These are phyloP conservation scores for Dendropsophus ebraccatus DNA, from an alignment of 2,113 vertebrate genomes.

Conservation along the genomic window DNA sequence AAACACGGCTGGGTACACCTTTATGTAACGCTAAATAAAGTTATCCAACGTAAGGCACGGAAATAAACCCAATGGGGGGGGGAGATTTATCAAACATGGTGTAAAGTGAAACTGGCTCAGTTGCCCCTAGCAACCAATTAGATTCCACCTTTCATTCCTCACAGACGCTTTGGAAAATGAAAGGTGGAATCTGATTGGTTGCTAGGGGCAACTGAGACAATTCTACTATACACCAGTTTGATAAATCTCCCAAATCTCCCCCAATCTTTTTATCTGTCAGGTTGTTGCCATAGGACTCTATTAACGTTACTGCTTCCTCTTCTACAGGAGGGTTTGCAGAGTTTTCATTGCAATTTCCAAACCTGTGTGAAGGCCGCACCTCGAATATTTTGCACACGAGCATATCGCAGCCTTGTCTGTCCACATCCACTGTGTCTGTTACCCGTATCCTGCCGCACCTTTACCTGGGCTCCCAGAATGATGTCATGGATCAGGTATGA, in stretches of 20 bases:
- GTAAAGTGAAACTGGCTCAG: too few relatives aligned
- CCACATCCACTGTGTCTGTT: slow-evolving; percentile 60
- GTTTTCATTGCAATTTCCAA: slow-evolving; percentile 58
- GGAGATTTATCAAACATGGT: too few relatives aligned
- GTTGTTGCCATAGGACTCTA: background rate
- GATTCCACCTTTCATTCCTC: too few relatives aligned
- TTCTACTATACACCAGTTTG: too few relatives aligned
- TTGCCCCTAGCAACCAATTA: too few relatives aligned
- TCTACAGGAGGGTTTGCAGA: slow-evolving; percentile 58
- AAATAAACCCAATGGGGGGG: background rate
- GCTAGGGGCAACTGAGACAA: too few relatives aligned
- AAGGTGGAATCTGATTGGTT: too few relatives aligned
- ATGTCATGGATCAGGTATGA: slow-evolving; percentile 76
- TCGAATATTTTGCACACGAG: slow-evolving; percentile 45
- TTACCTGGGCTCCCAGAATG: slow-evolving; percentile 80
- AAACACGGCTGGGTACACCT: slow-evolving; percentile 4
- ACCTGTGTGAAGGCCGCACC: slow-evolving; percentile 57
- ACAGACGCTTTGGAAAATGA: too few relatives aligned
- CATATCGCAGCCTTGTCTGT: slow-evolving; percentile 59
- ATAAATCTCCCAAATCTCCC: too few relatives aligned
- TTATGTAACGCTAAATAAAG: background rate
- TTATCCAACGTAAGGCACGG: background rate
- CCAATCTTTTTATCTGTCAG: too few relatives aligned
- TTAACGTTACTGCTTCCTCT: background rate
- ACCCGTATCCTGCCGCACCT: slow-evolving; percentile 77